phyloP scores from a whole-genome alignment of 2,888 invertebrate genomes.

The Megastigmus dorsalis region DNA sequence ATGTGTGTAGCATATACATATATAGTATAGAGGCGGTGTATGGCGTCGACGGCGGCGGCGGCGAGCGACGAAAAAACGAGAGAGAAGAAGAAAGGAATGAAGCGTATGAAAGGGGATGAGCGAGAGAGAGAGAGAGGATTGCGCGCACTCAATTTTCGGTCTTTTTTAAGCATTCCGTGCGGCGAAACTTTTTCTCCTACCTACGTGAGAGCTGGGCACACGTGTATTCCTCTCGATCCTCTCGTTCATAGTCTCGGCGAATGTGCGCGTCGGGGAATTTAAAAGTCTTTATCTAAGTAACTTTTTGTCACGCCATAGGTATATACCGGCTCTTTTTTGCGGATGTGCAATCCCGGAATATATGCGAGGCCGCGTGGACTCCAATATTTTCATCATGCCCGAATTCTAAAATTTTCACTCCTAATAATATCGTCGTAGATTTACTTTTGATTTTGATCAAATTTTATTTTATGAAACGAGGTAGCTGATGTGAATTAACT shows the following conservation, averaged over 20 bases:
- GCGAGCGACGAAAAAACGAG: neutral
- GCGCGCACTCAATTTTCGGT: slow-evolving; percentile 17
- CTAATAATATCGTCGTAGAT: too few relatives aligned
- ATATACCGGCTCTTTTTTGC: too few relatives aligned
- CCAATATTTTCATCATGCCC: too few relatives aligned
- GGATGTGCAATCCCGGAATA: too few relatives aligned
- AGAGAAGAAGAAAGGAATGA: slow-evolving; percentile 8
- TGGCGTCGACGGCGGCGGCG: neutral
- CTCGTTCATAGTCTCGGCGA: too few relatives aligned
- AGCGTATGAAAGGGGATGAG: neutral
- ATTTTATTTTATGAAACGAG: too few relatives aligned
- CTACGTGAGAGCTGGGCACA: neutral
- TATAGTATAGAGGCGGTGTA: too few relatives aligned
- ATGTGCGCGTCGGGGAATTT: neutral
- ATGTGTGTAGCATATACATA: too few relatives aligned
- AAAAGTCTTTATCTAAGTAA: slow-evolving; percentile 36
- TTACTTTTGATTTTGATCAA: too few relatives aligned
- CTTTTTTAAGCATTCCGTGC: slow-evolving; percentile 2
- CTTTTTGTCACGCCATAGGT: slow-evolving; percentile 13
- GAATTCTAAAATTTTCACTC: too few relatives aligned
- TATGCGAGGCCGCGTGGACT: too few relatives aligned
- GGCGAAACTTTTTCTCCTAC: slow-evolving; percentile 1
- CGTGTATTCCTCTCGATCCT: neutral
- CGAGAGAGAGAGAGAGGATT: slow-evolving; percentile 8
- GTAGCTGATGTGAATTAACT: too few relatives aligned